A percentile compares a stretch with the other conserved stretches of the same genome.
These are phyloP conservation scores for Silurus aristotelis DNA, from an alignment of 2,797 vertebrate genomes.

Conservation along the genomic window DNA sequence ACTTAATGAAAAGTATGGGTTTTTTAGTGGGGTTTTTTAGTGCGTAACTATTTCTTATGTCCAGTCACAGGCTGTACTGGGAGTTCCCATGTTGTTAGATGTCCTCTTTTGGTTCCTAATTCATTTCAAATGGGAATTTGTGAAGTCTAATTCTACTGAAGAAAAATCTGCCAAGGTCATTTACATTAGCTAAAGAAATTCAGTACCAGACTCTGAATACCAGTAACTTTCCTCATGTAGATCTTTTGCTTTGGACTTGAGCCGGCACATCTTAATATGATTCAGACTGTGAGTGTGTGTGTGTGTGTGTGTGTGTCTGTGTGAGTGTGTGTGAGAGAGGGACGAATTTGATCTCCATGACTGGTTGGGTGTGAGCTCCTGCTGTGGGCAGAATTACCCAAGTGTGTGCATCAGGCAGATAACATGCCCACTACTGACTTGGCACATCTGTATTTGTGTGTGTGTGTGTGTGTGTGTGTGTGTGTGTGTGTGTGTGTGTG, in stretches of 20 bases:
- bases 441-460: conserved; percentile 2
- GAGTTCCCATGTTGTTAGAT: neutral
- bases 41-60: neutral
- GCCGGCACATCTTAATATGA: neutral
- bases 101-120: neutral
- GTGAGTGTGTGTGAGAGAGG: neutral
- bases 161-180: neutral
- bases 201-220: neutral
- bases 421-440: conserved; percentile 25
- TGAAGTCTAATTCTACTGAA: neutral
- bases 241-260: neutral
- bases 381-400: conserved; percentile 37
- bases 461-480: no score
- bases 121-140: neutral
- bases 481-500: conserved; percentile 32
- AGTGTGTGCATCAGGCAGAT: conserved; percentile 41
- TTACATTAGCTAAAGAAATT: neutral
- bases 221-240: neutral
- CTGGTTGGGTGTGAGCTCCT: conserved; percentile 28
- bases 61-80: neutral
- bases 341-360: conserved; percentile 24
- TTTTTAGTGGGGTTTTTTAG: neutral
- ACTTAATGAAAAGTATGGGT: neutral
- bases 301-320: neutral
- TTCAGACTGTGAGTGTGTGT: neutral